Conservation (phyloP, 1,140 invertebrate species). For the Drosophila albomicans region DNA sequence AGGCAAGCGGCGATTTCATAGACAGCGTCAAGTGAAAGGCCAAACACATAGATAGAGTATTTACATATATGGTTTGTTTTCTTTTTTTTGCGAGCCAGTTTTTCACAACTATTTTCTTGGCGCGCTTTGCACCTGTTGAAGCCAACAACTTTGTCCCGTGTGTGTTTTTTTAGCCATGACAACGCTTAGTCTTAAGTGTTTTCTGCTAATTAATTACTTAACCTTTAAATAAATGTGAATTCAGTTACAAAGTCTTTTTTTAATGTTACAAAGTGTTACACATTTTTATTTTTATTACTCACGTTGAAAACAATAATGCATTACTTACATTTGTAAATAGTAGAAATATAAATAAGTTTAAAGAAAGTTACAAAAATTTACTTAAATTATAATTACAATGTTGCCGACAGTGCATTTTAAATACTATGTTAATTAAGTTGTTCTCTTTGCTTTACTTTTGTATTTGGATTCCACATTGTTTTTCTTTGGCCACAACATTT, state of each 20-base stretch:
- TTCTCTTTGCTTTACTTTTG: slow-evolving; percentile 13
- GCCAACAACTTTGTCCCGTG: not conserved
- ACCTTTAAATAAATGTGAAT: not conserved
- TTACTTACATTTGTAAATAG: not conserved
- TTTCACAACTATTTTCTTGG: slow-evolving; percentile 30
- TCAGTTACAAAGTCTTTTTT: not conserved
- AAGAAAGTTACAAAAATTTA: slow-evolving; percentile 34
- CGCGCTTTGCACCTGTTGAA: slow-evolving; percentile 57
- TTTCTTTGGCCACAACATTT: not conserved
- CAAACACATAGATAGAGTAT: slow-evolving; percentile 1
- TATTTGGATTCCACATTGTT: not conserved
- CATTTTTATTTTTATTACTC: slow-evolving; percentile 1
- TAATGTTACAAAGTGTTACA: slow-evolving; percentile 1
- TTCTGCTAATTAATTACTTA: not conserved
- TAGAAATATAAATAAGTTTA: slow-evolving; percentile 47
- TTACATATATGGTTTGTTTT: slow-evolving; percentile 18
- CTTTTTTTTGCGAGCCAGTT: slow-evolving; percentile 2
- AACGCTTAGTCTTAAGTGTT: not conserved
- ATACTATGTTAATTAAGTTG: slow-evolving; percentile 66
- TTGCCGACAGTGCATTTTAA: slow-evolving; percentile 62
- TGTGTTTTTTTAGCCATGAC: not conserved
- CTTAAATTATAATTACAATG: slow-evolving; percentile 21
- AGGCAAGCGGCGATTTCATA: slow-evolving; percentile 14
- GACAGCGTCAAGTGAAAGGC: slow-evolving; percentile 17
- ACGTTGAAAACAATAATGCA: slow-evolving; percentile 17